Evolutionary conservation across 1,140 invertebrate species (phyloP), one percentile per base, ranked within the genome.

Genomic region (Neodiprion pinetum): DNA sequence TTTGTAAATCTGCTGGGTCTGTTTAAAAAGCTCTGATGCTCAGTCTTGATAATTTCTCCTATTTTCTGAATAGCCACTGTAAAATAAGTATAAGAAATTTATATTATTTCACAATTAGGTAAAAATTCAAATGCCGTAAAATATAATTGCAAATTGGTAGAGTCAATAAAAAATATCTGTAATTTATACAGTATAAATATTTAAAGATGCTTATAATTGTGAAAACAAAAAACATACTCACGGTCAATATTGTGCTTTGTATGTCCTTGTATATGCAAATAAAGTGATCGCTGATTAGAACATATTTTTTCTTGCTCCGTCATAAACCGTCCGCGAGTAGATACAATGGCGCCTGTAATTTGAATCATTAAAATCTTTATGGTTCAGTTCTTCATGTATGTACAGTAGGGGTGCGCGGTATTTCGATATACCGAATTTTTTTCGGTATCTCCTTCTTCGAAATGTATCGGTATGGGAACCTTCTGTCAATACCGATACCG

Each of bases 311-410:
- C 91, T 76, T 91, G 90, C 75, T 88, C 88, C 47, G 86, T 89
- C 87, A 92, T 90, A 77, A 91, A 92, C 72, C 92, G 84, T 12
- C 92, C 92, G 77, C 91, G 89, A 0, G 92, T 92, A 17, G 92
- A 92, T 21, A 93, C 91, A 68, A 90, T 91, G 75, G 91, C 91
- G 72, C 91, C 91, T 89, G 81, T 68, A 66, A 69, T 66, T 67
- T 50, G 75, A 17, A 67, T 49, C 70, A 70, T 50, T 48, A 71
- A 70, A 61, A 50, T n/a, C 1, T 65, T 50, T 75, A 67, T 47
- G 14, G 74, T 68, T 71, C 53, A 61, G 72, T 50, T 74, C 67
- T 73, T 72, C 70, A 40, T 40, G 5, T 40, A 40, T 40, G 5
- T 40, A 40, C 28, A 40, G 28, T 1, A 40, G 17, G 17, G 17